Conservation (phyloP, 2,113 vertebrate genomes). For the Prunella fulvescens region DNA sequence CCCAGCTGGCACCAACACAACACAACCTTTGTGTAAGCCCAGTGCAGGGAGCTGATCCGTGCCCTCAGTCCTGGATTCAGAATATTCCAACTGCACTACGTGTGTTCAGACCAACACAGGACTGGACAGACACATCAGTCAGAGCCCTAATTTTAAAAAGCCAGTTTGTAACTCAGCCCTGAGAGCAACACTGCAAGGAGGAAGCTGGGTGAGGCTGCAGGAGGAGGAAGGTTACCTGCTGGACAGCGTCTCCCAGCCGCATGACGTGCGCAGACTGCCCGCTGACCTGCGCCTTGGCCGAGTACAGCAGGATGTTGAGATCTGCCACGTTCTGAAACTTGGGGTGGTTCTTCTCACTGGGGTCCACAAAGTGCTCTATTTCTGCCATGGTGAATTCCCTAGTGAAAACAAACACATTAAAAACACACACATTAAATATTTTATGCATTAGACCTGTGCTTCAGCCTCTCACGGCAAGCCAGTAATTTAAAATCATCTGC, state of each 20-base stretch:
- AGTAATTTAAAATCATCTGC: neutral
- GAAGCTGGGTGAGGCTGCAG: neutral
- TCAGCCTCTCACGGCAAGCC: neutral
- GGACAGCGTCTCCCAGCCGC: constrained; percentile 92
- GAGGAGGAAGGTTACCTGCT: constrained; percentile 77
- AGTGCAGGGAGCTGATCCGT: no score
- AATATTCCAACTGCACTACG: accelerated
- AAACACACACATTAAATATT: neutral
- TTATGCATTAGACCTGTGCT: neutral
- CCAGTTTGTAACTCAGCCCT: neutral
- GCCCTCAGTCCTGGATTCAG: neutral
- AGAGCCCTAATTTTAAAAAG: neutral
- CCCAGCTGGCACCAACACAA: neutral
- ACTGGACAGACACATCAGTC: neutral
- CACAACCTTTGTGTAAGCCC: neutral
- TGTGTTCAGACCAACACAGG: neutral
- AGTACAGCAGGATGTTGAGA: constrained; percentile 86
- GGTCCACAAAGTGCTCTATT: constrained; percentile 99
- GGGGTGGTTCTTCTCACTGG: constrained; percentile 90
- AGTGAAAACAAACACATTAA: accelerated
- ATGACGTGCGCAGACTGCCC: constrained; percentile 91
- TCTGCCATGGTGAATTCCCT: constrained; percentile 99
- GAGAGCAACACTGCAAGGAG: accelerated
- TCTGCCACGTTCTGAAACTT: constrained; percentile 90
- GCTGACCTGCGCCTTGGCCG: constrained; percentile 93